Base-by-base conservation (phyloP, 2,113 vertebrate genomes). In the Rhadina sibilatrix region DNA sequence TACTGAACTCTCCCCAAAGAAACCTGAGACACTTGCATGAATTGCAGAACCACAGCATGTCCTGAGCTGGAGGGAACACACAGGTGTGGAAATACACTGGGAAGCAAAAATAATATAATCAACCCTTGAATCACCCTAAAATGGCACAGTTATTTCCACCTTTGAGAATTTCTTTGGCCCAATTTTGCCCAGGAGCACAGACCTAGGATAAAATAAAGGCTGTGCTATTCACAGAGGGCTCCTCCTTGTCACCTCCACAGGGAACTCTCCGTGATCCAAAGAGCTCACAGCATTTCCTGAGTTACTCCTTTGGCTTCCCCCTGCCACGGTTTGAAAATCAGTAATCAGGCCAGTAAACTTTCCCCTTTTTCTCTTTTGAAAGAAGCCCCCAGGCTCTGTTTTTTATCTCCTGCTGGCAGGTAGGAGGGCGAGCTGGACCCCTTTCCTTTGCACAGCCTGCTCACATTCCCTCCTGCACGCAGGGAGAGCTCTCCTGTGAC, bases 381-480 rank as follows among this genome's bases (percentile, higher is more conserved):
- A 25, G 11, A 12, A 27, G 3, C 17, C 2, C 21, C 22, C 18
- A 31, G 23, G 56, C 30, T 87, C 6, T 5, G 7, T 11, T 83
- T 83, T 93, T 63, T 9, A 16, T 13, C 25, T 59, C 12, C 21
- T 46, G 2, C 21, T 66, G 25, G 28, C 12, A 13, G 4, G 4
- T 0, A 8, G 31, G 28, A 28, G 28, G 11, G 47, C 4, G 65
- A 53, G 40, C 18, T 0, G 5, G 7, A 8, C 7, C 33, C 33
- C 33, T 65, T 60, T 37, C 46, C 40, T 8, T 1, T 3, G 40
- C 5, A 11, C 21, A 27, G n/a, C 37, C 79, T 31, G 28, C 23
- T 33, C 4, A 9, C 6, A 0, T 2, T 15, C 37, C 47, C 61
- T 20, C 14, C 37, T 18, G 27, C 21, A 3, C 44, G 2, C 6